A percentile compares a stretch with the other conserved stretches of the same genome.
phyloP scores from a whole-genome alignment of 2,888 invertebrate species.

The Keiferia lycopersicella region DNA sequence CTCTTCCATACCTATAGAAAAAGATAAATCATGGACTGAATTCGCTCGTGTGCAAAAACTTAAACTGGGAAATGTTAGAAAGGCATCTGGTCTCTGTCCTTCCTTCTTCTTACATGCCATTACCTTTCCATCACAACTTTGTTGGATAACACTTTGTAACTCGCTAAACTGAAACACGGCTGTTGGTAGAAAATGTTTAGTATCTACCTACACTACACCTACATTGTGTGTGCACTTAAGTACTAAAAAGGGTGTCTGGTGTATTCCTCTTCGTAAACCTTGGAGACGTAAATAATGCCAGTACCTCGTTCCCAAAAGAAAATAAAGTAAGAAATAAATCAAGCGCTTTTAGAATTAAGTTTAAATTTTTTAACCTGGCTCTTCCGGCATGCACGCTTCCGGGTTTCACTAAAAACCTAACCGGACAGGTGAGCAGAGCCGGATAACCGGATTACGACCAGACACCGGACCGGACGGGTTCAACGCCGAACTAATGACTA shows the following conservation, averaged over 20 bases:
- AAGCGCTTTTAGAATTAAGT: background rate
- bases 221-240: too few relatives aligned
- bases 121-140: background rate
- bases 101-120: background rate
- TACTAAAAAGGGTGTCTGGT: too few relatives aligned
- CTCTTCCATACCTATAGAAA: too few relatives aligned
- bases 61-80: background rate
- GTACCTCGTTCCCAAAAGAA: too few relatives aligned
- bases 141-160: background rate
- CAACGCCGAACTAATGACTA: background rate
- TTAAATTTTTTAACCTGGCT: background rate
- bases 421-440: background rate
- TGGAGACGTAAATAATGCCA: too few relatives aligned
- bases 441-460: slow-evolving; percentile 12
- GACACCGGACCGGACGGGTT: background rate
- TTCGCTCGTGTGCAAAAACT: background rate
- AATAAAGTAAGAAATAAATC: background rate
- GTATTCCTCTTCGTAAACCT: too few relatives aligned
- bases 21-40: background rate
- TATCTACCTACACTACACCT: too few relatives aligned
- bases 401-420: background rate
- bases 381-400: background rate
- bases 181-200: background rate
- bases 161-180: background rate
- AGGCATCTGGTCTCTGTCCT: background rate